Evolutionary conservation across 2,888 invertebrate species (phyloP), one percentile per base, ranked within the genome.

Genomic region (Schrankia costaestrigalis): DNA sequence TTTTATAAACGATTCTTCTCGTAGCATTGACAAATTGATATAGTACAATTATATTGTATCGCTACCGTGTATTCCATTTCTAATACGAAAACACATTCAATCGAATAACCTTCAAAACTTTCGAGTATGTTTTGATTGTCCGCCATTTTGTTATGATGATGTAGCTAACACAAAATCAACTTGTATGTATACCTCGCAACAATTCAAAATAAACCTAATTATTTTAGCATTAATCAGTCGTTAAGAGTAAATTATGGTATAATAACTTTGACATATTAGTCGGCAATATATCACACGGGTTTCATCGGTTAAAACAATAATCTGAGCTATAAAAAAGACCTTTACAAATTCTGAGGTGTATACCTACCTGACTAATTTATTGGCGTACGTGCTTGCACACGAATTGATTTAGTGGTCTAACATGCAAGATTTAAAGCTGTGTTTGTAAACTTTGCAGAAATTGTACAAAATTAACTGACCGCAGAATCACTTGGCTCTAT

Each of bases 321-420:
- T 33, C 31, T 41, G 14, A 36, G 34, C 44, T 32, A 13, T 56
- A 60, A 46, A 57, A 36, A 48, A 27, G 29, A 35, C 45, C 28
- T 45, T 54, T 35, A 41, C 34, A 35, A 41, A 51, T 43, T 42
- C 38, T 56, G 37, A 53, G 41, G 54, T 42, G 48, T 47, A 50
- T 38, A 40, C 31, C 44, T 62, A 56, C 59, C 62, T 61, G 63
- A 45, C 42, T 64, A 58, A 67, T 68, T 65, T 62, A 67, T 60
- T 43, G 38, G 31, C 50, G 46, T 53, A 47, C 47, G 46, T 56
- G 50, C 49, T 35, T 47, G 56, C 48, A 46, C 42, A 46, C 41
- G 33, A 45, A 47, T 53, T 64, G 59, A 63, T 68, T 68, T 63
- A 64, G 34, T 47, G 47, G 39, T 54, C 48, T 55, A 56, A 48